These are phyloP conservation scores for Parotia lawesii DNA, from an alignment of 2,113 vertebrate genomes.

Conservation along the genomic window DNA sequence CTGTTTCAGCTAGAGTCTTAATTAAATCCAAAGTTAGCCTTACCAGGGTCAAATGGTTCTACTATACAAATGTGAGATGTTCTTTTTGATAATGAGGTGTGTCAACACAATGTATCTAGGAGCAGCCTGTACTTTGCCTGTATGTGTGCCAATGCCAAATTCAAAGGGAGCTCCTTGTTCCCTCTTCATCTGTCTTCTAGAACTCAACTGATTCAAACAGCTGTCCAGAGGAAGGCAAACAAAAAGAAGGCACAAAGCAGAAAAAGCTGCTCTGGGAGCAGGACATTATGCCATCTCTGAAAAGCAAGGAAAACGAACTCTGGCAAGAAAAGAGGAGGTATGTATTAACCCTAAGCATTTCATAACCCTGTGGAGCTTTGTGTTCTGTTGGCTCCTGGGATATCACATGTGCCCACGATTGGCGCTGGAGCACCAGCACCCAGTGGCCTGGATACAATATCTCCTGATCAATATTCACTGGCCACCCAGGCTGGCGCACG, in stretches of 20 bases:
- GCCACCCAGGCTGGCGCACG: rapidly evolving
- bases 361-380: background rate
- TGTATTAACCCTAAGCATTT: background rate
- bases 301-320: conserved; percentile 17
- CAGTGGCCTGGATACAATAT: background rate
- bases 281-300: background rate
- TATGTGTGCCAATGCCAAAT: background rate
- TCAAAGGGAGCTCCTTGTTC: background rate
- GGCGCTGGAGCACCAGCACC: background rate
- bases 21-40: background rate
- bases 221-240: conserved; percentile 55
- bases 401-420: background rate
- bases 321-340: conserved; percentile 64
- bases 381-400: background rate
- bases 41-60: background rate
- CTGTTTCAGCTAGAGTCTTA: background rate
- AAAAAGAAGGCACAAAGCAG: conserved; percentile 61
- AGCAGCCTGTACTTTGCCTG: background rate
- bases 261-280: conserved; percentile 63
- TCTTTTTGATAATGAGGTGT: background rate
- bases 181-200: conserved; percentile 39
- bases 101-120: background rate
- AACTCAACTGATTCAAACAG: conserved; percentile 55
- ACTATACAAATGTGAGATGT: background rate
- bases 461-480: background rate